Base-by-base conservation (phyloP, 2,888 invertebrate species). In the Lacanobia wlatinum region DNA sequence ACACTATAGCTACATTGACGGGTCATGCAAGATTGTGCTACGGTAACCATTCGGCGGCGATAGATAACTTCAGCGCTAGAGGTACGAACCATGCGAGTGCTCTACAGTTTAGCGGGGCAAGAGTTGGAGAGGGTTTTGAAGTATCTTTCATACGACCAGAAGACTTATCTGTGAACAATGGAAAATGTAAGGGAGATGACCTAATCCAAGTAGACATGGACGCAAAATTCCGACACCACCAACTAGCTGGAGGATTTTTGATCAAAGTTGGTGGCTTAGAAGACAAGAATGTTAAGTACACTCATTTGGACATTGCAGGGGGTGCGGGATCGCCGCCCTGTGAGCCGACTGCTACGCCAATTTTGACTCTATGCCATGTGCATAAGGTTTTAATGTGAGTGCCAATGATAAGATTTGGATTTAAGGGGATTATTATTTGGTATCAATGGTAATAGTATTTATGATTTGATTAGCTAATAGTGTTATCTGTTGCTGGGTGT, bases 1-100 rank as follows among this genome's bases (percentile, higher is more conserved):
- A 98, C 88, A 99, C 98, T 0, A 97, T 98, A 73, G 98, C 98
- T 0, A 99, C 98, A 0, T 94, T 99, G 55, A 98, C 98, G 0
- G 98, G 98, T 0, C 98, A 98, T 90, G 98, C 98, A 2, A 94
- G 94, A 72, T 91, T 97, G 14, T 96, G 97, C 8, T 97, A 97
- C 48, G 98, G 98, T 0, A 96, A 97, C 69, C 97, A 97, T 85
- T 97, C 98, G 1, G 98, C 98, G 67, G 97, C 97, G 0, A 96
- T 98, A 96, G 98, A 98, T 80, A 98, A 98, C 90, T 97, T 97
- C 48, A 97, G 97, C 34, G 98, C 98, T 0, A 92, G 93, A 79
- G 96, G 95, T 10, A 94, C 95, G 0, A 94, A 96, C 23, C 97
- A 97, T 83, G 96, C 97, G 0, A 90, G 92, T 14, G 96, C 96